A percentile compares a stretch with the other conserved stretches of the same genome.
Evolutionary conservation across 2,888 invertebrate genomes (phyloP).

Genomic region (Ferdinandea cuprea): DNA sequence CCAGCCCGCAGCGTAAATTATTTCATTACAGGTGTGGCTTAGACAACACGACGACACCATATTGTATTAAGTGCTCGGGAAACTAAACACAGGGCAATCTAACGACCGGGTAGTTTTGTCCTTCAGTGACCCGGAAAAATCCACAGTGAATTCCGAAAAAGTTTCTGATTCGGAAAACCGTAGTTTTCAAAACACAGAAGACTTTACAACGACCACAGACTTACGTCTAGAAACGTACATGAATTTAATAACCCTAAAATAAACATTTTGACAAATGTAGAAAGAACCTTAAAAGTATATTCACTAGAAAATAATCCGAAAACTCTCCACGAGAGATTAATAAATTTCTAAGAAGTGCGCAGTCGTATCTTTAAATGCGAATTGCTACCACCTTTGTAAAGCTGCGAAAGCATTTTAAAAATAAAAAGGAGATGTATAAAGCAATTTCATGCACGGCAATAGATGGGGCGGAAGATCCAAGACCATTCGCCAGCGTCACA

Average conservation of each 20-base stretch:
- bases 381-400: neutral
- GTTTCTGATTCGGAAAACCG: neutral
- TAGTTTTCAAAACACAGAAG: too few species aligned
- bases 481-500: slow-evolving; percentile 10
- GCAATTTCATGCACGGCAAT: slow-evolving; percentile 4
- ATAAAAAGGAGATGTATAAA: neutral
- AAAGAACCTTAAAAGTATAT: neutral
- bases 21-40: neutral
- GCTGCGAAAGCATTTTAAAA: slow-evolving; percentile 5
- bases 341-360: slow-evolving; percentile 11
- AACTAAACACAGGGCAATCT: slow-evolving; percentile 24
- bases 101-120: slow-evolving; percentile 23
- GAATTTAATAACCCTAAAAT: neutral
- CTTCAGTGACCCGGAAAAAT: slow-evolving; percentile 12
- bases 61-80: slow-evolving; percentile 11
- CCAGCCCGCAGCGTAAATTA: too few species aligned
- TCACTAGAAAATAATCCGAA: neutral
- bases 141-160: neutral
- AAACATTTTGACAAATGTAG: neutral
- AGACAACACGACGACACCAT: slow-evolving; percentile 14
- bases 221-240: too few species aligned
- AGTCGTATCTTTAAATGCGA: neutral
- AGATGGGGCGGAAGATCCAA: slow-evolving; percentile 3
- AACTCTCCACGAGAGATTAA: slow-evolving; percentile 15
- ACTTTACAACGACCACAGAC: too few species aligned